phyloP scores from a whole-genome alignment of 2,797 vertebrate genomes.

The Macropodus opercularis region DNA sequence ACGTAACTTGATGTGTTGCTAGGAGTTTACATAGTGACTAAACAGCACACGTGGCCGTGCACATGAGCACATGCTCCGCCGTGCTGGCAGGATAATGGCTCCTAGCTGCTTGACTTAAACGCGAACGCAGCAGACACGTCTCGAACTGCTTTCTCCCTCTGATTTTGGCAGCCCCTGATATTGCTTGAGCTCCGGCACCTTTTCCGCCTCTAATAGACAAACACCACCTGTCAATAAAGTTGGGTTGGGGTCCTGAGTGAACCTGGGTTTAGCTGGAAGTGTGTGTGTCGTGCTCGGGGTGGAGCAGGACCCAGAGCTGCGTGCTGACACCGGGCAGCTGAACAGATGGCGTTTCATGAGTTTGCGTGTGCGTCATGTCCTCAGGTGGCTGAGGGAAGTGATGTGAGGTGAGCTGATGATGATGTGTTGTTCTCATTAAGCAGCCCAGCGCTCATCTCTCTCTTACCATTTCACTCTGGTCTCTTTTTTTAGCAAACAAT shows the following conservation, averaged over 20 bases:
- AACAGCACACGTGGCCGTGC: no score
- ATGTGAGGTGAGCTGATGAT: slow-evolving; percentile 72
- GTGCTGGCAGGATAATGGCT: no score
- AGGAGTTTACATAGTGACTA: no score
- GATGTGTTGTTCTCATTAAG: slow-evolving; percentile 70
- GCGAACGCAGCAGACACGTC: slow-evolving; percentile 1
- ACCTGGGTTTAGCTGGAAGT: slow-evolving; percentile 5
- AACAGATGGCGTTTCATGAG: slow-evolving; percentile 62
- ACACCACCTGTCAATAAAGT: slow-evolving; percentile 52
- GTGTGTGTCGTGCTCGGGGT: slow-evolving; percentile 4
- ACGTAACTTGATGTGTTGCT: no score
- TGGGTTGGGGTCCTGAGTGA: slow-evolving; percentile 24
- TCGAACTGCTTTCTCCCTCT: neutral
- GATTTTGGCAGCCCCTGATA: slow-evolving; percentile 26
- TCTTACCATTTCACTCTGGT: slow-evolving; percentile 31
- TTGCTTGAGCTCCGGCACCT: slow-evolving; percentile 21
- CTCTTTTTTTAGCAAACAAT: slow-evolving; percentile 44
- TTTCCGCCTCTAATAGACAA: slow-evolving; percentile 36
- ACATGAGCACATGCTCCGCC: no score
- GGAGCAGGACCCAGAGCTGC: slow-evolving; percentile 26
- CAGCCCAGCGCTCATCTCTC: slow-evolving; percentile 48
- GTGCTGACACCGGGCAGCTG: slow-evolving; percentile 37
- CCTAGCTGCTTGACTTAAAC: no score
- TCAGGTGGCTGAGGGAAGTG: slow-evolving; percentile 66
- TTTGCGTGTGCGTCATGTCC: slow-evolving; percentile 51